phyloP scores from a whole-genome alignment of 1,140 invertebrate genomes.

The Eupristina koningsbergeri region DNA sequence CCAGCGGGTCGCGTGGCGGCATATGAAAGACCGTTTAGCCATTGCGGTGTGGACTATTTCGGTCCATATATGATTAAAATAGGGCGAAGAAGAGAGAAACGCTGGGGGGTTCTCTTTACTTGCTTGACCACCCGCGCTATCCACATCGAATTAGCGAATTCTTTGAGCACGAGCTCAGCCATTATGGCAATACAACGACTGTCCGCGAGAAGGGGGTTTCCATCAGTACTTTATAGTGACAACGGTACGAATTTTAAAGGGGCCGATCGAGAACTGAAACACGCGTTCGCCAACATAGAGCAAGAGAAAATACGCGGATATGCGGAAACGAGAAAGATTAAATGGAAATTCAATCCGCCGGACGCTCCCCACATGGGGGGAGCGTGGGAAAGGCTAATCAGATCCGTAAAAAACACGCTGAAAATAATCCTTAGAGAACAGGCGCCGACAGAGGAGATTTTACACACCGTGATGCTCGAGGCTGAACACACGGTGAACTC shows the following conservation, averaged over 20 bases:
- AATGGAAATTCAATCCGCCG: no score
- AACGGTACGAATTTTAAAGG: slow-evolving; percentile 39
- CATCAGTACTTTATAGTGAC: slow-evolving; percentile 52
- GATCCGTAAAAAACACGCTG: background rate
- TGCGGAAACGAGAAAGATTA: background rate
- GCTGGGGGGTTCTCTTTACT: slow-evolving; percentile 31
- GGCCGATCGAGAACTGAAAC: no score
- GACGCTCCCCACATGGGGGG: no score
- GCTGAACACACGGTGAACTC: slow-evolving; percentile 45
- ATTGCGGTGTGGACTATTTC: slow-evolving; percentile 14
- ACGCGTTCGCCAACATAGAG: slow-evolving; percentile 20
- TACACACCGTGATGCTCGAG: slow-evolving; percentile 9
- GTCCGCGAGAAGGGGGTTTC: no score
- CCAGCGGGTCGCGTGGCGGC: background rate
- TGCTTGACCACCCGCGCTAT: slow-evolving; percentile 35
- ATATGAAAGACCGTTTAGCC: background rate
- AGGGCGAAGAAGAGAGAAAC: slow-evolving; percentile 3
- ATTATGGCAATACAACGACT: background rate
- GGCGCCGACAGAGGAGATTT: no score
- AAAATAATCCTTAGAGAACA: background rate
- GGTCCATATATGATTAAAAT: slow-evolving; percentile 16
- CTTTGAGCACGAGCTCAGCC: slow-evolving; percentile 25
- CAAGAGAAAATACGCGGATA: background rate
- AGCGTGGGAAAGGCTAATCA: no score
- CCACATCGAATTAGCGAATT: slow-evolving; percentile 51